phyloP scores from a whole-genome alignment of 2,113 vertebrate genomes.

The Hucho hucho region DNA sequence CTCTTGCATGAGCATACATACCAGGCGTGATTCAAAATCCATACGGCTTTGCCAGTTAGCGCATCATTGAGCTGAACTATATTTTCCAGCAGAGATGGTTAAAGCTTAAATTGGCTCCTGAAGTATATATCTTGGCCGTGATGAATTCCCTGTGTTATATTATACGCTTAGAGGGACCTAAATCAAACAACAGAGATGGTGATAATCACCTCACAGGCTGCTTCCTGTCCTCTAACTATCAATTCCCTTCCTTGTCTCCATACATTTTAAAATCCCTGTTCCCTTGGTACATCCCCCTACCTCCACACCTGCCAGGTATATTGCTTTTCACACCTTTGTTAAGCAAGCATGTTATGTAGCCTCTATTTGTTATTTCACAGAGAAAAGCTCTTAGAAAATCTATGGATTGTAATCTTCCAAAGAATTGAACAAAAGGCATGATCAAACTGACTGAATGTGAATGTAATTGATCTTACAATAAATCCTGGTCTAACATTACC shows the following conservation, averaged over 20 bases:
- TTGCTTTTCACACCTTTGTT: conserved; percentile 39
- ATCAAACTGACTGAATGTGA: conserved; percentile 29
- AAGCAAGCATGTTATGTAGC: conserved; percentile 45
- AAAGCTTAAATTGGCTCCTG: conserved; percentile 51
- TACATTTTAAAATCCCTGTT: conserved; percentile 63
- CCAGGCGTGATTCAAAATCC: conserved; percentile 33
- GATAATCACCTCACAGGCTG: conserved; percentile 71
- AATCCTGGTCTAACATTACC: too few species aligned
- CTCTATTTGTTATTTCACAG: conserved; percentile 43
- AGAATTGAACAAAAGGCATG: conserved; percentile 25
- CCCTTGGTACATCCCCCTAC: conserved; percentile 28
- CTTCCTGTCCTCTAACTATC: conserved; percentile 72
- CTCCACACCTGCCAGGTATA: conserved; percentile 38
- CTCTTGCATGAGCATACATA: conserved; percentile 19
- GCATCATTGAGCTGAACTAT: conserved; percentile 22
- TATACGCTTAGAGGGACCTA: conserved; percentile 56
- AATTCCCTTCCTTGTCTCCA: conserved; percentile 63
- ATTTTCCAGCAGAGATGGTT: conserved; percentile 43
- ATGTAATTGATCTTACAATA: neutral
- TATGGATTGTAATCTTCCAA: conserved; percentile 30
- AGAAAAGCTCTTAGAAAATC: conserved; percentile 39
- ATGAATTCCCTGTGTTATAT: conserved; percentile 67
- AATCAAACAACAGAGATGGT: conserved; percentile 65
- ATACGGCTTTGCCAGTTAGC: conserved; percentile 34
- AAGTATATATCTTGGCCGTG: conserved; percentile 53